Evolutionary conservation across 2,888 invertebrate genomes (phyloP).

Genomic region (Drosophila neonasuta): DNA sequence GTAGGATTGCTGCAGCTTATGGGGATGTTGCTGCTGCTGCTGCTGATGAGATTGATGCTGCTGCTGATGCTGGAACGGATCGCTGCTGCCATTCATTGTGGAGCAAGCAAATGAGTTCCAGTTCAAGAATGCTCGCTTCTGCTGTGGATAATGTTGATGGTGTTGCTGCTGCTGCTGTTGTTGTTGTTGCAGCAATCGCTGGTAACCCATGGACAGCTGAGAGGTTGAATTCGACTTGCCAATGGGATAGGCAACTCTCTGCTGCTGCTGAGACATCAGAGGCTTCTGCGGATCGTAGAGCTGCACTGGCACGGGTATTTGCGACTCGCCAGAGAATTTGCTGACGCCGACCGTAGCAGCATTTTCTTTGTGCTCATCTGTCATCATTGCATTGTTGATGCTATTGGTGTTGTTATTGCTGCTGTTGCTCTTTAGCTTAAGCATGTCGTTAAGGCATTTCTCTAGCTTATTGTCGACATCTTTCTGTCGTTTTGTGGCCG

Average conservation of each 20-base stretch:
- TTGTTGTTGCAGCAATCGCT: slow-evolving; percentile 70
- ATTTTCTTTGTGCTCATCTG: slow-evolving; percentile 66
- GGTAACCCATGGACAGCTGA: slow-evolving; percentile 79
- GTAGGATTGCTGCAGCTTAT: slow-evolving; percentile 70
- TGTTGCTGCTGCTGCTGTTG: slow-evolving; percentile 44
- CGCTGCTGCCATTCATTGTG: slow-evolving; percentile 73
- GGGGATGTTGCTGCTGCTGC: slow-evolving; percentile 57
- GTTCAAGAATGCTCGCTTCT: slow-evolving; percentile 80
- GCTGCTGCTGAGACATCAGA: slow-evolving; percentile 57
- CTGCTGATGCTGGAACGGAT: slow-evolving; percentile 72
- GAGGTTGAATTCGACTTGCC: slow-evolving; percentile 82
- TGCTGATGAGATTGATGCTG: slow-evolving; percentile 57
- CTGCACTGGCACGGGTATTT: slow-evolving; percentile 72
- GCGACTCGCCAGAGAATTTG: slow-evolving; percentile 63
- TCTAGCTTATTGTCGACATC: slow-evolving; percentile 82
- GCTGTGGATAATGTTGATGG: slow-evolving; percentile 73
- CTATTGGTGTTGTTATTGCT: slow-evolving; percentile 40
- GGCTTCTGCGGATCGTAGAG: slow-evolving; percentile 69
- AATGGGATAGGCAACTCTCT: slow-evolving; percentile 74
- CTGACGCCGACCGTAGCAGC: slow-evolving; percentile 41
- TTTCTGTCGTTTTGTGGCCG: slow-evolving; percentile 80
- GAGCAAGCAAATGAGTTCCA: slow-evolving; percentile 81
- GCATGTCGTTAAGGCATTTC: slow-evolving; percentile 81
- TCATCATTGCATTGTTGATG: slow-evolving; percentile 46
- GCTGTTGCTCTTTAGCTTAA: slow-evolving; percentile 75